Evolutionary conservation across 64 coral and sea anemone genomes (phyloP).

Genomic region (Stylophora pistillata): DNA sequence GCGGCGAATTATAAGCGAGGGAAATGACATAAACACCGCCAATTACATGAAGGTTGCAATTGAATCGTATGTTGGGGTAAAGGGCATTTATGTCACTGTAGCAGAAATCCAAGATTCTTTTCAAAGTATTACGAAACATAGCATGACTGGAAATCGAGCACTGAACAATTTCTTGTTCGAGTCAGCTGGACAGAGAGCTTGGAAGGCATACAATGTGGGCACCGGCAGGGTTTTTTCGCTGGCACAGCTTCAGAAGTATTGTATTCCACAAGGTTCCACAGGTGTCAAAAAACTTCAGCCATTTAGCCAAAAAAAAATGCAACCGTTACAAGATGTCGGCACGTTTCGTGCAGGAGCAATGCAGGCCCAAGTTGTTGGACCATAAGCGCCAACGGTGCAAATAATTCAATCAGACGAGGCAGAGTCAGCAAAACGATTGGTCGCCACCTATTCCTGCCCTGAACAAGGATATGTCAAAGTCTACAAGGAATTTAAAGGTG

Average conservation of each 20-base stretch:
- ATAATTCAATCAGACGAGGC: too few relatives aligned
- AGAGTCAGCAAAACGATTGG: too few relatives aligned
- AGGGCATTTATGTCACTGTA: slow-evolving; percentile 17
- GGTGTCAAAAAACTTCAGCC: neutral
- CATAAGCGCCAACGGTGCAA: too few relatives aligned
- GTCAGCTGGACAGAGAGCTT: slow-evolving; percentile 23
- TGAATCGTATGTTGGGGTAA: slow-evolving; percentile 50
- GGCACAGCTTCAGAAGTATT: neutral
- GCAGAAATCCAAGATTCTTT: neutral
- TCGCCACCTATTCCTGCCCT: neutral
- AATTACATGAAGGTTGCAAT: slow-evolving; percentile 57
- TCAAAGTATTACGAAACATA: slow-evolving; percentile 26
- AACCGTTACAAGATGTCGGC: slow-evolving; percentile 20
- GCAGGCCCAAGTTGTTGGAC: too few relatives aligned
- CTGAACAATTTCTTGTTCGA: slow-evolving; percentile 49
- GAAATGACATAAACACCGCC: too few relatives aligned
- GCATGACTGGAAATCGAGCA: neutral
- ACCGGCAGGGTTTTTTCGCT: slow-evolving; percentile 2
- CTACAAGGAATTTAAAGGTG: slow-evolving; percentile 15
- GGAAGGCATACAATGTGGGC: slow-evolving; percentile 46
- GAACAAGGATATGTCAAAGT: slow-evolving; percentile 20
- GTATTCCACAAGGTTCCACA: slow-evolving; percentile 23
- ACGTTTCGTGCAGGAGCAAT: neutral
- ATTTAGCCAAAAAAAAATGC: slow-evolving; percentile 36
- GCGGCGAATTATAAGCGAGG: too few relatives aligned